Conservation (phyloP, 1,140 invertebrate genomes). For the Antheraea mylitta region DNA sequence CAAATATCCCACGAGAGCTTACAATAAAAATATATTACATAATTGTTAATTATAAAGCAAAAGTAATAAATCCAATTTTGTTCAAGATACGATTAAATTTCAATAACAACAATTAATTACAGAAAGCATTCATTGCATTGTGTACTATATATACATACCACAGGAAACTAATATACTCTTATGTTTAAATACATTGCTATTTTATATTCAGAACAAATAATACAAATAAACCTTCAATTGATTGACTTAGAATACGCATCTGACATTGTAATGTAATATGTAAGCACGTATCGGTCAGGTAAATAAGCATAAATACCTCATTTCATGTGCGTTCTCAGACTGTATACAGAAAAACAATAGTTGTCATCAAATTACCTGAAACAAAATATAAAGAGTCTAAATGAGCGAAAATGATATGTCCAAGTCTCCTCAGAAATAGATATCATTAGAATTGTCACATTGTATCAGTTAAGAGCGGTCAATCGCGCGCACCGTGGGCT, state of each 20-base stretch:
- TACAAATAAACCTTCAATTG: conserved; percentile 15
- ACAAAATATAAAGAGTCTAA: conserved; percentile 37
- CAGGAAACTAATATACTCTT: background rate
- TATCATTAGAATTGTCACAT: conserved; percentile 58
- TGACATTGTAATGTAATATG: conserved; percentile 17
- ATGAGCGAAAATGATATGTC: conserved; percentile 37
- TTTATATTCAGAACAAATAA: conserved; percentile 18
- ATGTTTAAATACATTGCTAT: background rate
- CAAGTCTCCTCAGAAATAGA: conserved; percentile 42
- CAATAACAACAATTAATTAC: background rate
- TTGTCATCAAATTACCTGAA: background rate
- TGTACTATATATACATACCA: background rate
- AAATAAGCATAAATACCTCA: conserved; percentile 17
- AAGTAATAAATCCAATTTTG: conserved; percentile 1
- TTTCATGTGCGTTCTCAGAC: background rate
- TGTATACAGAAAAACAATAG: background rate
- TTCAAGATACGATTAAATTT: background rate
- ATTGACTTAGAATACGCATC: conserved; percentile 14
- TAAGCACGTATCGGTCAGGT: conserved; percentile 5
- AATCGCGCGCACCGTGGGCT: conserved; percentile 48
- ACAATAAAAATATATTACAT: background rate
- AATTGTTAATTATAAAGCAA: background rate
- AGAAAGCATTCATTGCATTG: background rate
- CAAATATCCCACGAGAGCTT: conserved; percentile 8
- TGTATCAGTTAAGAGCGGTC: conserved; percentile 45